Percentiles rank a stretch among this genome's conserved stretches.
Conservation (phyloP, 35 echinoderm and acorn worm species). For the Ophioderma brevispina region DNA sequence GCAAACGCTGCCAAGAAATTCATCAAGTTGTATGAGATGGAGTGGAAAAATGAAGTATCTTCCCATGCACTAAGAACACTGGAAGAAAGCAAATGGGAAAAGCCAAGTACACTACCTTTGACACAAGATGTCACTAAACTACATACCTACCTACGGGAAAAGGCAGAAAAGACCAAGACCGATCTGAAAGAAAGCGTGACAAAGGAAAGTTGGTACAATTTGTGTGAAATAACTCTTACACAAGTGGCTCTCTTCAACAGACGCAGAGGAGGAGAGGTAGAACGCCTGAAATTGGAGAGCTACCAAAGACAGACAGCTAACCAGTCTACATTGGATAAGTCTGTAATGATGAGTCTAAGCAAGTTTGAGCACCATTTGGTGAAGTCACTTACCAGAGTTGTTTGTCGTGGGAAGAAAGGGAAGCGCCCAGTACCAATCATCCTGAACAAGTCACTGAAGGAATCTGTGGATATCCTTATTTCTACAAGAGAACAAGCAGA, state of each 20-base stretch:
- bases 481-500: constrained; percentile 14
- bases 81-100: constrained; percentile 50
- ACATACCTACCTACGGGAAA: constrained; percentile 26
- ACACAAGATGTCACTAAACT: constrained; percentile 45
- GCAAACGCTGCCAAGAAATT: constrained; percentile 1
- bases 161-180: constrained; percentile 23
- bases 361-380: constrained; percentile 32
- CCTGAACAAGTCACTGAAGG: constrained; percentile 21
- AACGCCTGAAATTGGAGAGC: constrained; percentile 33
- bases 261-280: constrained; percentile 42
- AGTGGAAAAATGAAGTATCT: constrained; percentile 61
- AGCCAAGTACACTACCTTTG: constrained; percentile 59
- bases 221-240: constrained; percentile 57
- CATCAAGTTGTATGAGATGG: constrained; percentile 27
- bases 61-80: constrained; percentile 55
- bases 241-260: constrained; percentile 64
- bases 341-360: no score
- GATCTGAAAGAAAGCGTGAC: neutral
- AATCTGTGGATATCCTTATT: constrained; percentile 12
- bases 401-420: constrained; percentile 41
- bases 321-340: neutral
- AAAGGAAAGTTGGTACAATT: constrained; percentile 27
- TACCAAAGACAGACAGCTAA: neutral
- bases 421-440: constrained; percentile 35
- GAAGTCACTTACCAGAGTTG: constrained; percentile 7